phyloP scores from a whole-genome alignment of 2,888 invertebrate species.

The Odontomyia ornata region DNA sequence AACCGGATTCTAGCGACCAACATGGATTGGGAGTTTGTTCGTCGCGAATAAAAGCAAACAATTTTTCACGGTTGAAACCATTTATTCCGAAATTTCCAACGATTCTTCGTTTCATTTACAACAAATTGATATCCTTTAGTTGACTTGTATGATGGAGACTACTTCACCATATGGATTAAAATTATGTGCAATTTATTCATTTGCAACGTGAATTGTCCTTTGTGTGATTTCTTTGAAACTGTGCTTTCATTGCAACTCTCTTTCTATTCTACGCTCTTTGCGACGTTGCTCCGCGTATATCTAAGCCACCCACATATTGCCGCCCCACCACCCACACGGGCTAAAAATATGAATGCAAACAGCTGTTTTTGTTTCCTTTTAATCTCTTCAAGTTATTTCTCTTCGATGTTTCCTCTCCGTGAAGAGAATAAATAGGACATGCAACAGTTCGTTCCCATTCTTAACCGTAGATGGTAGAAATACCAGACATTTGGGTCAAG shows the following conservation, averaged over 20 bases:
- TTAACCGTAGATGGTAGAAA: no score
- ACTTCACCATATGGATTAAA: slow-evolving; percentile 18
- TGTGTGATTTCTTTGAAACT: background rate
- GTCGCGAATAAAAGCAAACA: no score
- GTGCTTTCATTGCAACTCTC: background rate
- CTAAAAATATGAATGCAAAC: background rate
- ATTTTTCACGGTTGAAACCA: no score
- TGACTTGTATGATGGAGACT: no score
- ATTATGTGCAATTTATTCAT: no score
- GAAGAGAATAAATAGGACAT: background rate
- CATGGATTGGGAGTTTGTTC: no score
- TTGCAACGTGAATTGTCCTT: slow-evolving; percentile 1
- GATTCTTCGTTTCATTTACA: no score
- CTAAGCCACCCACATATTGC: background rate
- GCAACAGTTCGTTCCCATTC: slow-evolving; percentile 37
- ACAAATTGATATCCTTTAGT: no score
- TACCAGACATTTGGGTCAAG: no score
- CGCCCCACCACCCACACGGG: background rate
- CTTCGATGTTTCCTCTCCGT: background rate
- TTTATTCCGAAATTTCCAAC: no score
- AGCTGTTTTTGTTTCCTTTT: slow-evolving; percentile 4
- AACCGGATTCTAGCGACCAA: no score
- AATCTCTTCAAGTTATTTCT: background rate
- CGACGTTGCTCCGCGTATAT: background rate
- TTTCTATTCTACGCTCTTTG: slow-evolving; percentile 4